These are phyloP conservation scores for Chaitophorus viminalis DNA, from an alignment of 2,888 invertebrate genomes.

Conservation along the genomic window DNA sequence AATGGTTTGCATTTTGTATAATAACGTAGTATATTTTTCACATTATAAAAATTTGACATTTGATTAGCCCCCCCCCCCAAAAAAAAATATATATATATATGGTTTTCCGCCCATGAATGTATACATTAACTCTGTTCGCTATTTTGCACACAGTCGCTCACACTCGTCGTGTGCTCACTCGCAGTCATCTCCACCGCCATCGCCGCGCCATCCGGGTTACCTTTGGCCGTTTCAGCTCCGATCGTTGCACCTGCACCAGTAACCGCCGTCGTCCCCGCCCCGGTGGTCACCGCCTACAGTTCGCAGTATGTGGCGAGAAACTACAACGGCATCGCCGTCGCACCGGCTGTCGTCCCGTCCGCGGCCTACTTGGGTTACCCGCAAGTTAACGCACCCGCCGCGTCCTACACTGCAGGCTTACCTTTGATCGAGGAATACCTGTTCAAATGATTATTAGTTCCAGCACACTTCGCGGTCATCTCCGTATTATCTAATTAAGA, in stretches of 20 bases:
- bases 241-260: conserved; percentile 62
- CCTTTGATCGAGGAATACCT: conserved; percentile 65
- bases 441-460: conserved; percentile 66
- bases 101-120: too few relatives aligned
- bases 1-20: too few relatives aligned
- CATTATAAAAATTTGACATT: too few relatives aligned
- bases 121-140: too few relatives aligned
- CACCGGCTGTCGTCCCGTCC: conserved; percentile 68
- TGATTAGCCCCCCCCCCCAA: too few relatives aligned
- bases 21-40: too few relatives aligned
- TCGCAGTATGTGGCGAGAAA: conserved; percentile 71
- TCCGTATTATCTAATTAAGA: too few relatives aligned
- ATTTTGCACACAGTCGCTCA: conserved; percentile 34
- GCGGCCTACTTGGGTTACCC: conserved; percentile 66
- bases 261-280: conserved; percentile 66
- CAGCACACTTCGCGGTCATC: too few relatives aligned
- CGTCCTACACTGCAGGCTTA: conserved; percentile 69
- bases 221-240: conserved; percentile 57
- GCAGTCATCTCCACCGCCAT: conserved; percentile 52
- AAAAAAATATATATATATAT: too few relatives aligned
- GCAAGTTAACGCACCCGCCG: conserved; percentile 64
- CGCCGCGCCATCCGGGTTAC: conserved; percentile 48
- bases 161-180: conserved; percentile 17
- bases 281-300: conserved; percentile 75
- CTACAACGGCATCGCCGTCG: conserved; percentile 70